Evolutionary conservation across 2,113 vertebrate genomes (phyloP).

Genomic region (Vulpes lagopus): DNA sequence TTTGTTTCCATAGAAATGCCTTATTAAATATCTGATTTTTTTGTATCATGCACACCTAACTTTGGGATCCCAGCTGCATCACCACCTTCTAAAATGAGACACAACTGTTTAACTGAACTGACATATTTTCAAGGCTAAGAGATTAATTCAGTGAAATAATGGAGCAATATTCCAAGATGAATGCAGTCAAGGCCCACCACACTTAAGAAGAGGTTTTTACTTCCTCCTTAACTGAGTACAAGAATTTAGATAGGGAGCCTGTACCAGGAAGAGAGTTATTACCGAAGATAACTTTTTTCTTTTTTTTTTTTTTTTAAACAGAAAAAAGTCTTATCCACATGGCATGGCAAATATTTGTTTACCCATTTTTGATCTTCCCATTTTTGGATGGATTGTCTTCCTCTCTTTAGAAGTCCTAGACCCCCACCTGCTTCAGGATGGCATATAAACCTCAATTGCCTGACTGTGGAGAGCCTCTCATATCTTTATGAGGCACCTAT

Average conservation of each 20-base stretch:
- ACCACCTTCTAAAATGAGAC: neutral
- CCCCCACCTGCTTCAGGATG: neutral
- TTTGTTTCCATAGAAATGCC: neutral
- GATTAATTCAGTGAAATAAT: neutral
- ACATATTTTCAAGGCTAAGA: neutral
- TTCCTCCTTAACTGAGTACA: neutral
- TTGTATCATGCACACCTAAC: neutral
- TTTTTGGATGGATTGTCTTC: neutral
- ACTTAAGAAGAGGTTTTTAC: neutral
- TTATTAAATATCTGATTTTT: neutral
- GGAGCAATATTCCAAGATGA: neutral
- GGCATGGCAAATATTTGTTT: neutral
- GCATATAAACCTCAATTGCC: neutral
- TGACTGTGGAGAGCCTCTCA: neutral
- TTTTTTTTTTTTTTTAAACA: neutral
- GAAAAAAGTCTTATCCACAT: neutral
- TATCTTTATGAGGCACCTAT: neutral
- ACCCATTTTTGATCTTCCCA: neutral
- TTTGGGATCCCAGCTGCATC: neutral
- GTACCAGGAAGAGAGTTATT: neutral
- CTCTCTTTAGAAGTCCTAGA: neutral
- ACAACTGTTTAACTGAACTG: neutral
- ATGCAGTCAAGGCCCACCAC: neutral
- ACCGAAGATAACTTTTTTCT: neutral
- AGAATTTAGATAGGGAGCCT: neutral